phyloP scores from a whole-genome alignment of 2,113 vertebrate species.

The Ciconia boyciana region DNA sequence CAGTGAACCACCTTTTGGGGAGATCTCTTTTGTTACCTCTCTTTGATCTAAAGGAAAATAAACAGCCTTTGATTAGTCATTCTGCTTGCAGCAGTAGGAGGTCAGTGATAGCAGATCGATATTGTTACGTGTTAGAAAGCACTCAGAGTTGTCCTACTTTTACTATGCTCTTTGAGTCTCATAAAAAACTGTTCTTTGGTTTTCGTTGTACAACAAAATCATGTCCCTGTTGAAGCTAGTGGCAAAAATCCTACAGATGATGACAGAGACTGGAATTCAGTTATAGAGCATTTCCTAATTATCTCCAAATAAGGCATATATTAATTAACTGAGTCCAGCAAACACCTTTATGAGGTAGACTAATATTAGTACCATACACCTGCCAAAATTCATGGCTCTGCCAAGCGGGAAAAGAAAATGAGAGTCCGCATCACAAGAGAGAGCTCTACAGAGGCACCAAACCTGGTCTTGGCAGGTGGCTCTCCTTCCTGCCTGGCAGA shows the following conservation, averaged over 20 bases:
- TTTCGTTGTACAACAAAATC: background rate
- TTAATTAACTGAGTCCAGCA: background rate
- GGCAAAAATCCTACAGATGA: background rate
- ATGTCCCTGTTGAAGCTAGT: background rate
- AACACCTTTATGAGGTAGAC: background rate
- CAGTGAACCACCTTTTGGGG: slow-evolving; percentile 42
- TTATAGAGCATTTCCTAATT: background rate
- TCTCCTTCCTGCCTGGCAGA: background rate
- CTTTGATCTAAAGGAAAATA: slow-evolving; percentile 59
- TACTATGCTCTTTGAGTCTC: background rate
- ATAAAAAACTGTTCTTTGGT: background rate
- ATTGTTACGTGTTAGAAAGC: background rate
- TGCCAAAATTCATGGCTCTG: background rate
- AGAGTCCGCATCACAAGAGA: background rate
- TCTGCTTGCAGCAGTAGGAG: slow-evolving; percentile 21
- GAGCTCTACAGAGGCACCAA: background rate
- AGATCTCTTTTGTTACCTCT: slow-evolving; percentile 29
- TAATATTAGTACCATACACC: background rate
- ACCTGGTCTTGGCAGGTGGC: background rate
- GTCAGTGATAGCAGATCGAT: background rate
- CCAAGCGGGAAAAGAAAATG: background rate
- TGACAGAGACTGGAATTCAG: background rate
- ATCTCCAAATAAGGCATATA: background rate
- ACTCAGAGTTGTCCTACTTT: background rate
- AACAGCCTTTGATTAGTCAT: slow-evolving; percentile 24